A percentile compares a stretch with the other conserved stretches of the same genome.
phyloP scores from a whole-genome alignment of 2,888 invertebrate species.

The Phalera bucephala region DNA sequence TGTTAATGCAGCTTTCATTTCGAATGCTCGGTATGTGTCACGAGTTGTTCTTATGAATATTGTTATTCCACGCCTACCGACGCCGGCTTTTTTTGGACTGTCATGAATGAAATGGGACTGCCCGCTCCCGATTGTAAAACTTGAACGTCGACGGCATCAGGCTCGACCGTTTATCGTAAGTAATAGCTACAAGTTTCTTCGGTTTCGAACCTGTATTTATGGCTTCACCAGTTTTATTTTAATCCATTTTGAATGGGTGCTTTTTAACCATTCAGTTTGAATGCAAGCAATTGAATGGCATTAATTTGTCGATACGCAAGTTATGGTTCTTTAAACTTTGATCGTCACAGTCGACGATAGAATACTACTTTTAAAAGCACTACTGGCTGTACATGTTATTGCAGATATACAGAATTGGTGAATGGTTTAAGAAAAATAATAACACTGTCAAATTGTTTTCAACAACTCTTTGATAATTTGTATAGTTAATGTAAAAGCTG shows the following conservation, averaged over 20 bases:
- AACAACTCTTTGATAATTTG: too few relatives aligned
- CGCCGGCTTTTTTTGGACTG: slow-evolving; percentile 17
- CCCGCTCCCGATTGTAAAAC: slow-evolving; percentile 11
- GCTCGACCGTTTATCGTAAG: slow-evolving; percentile 18
- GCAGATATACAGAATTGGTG: too few relatives aligned
- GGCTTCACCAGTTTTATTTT: not conserved
- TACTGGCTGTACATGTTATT: too few relatives aligned
- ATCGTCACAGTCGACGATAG: too few relatives aligned
- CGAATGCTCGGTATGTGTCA: slow-evolving; percentile 20
- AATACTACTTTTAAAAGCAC: too few relatives aligned
- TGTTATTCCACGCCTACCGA: slow-evolving; percentile 23
- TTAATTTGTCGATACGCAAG: too few relatives aligned
- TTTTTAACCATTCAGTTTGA: not conserved
- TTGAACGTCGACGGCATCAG: slow-evolving; percentile 14
- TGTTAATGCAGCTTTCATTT: slow-evolving; percentile 23
- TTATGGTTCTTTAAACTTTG: not conserved
- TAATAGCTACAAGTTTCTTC: slow-evolving; percentile 8
- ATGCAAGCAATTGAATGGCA: not conserved
- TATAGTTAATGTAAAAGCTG: too few relatives aligned
- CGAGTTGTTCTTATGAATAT: slow-evolving; percentile 17
- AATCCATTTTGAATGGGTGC: not conserved
- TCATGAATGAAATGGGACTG: slow-evolving; percentile 31
- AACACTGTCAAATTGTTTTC: too few relatives aligned
- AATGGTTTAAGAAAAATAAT: too few relatives aligned
- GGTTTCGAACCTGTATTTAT: not conserved